Conservation (phyloP, 2,888 invertebrate genomes). For the Geotrupes spiniger region DNA sequence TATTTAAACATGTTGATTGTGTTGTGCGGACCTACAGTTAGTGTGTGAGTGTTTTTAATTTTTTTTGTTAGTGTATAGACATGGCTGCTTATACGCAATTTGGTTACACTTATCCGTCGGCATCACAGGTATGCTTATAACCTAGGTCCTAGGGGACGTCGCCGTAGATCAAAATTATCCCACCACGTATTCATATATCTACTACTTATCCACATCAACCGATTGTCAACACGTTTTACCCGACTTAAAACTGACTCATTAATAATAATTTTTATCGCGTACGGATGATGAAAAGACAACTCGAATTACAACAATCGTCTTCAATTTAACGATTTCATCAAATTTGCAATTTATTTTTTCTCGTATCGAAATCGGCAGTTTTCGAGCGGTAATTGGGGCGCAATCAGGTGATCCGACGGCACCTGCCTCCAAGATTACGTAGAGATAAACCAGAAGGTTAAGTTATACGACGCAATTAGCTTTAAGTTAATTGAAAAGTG, state of each 20-base stretch:
- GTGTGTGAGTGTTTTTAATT: slow-evolving; percentile 32
- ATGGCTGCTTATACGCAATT: slow-evolving; percentile 88
- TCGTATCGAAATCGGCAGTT: too few species aligned
- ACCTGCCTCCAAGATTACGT: slow-evolving; percentile 19
- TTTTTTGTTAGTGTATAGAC: slow-evolving; percentile 13
- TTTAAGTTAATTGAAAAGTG: slow-evolving; percentile 1
- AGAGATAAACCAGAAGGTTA: slow-evolving; percentile 4
- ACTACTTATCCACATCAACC: neutral
- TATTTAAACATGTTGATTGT: slow-evolving; percentile 36
- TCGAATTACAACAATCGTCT: too few species aligned
- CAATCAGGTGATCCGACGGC: slow-evolving; percentile 26
- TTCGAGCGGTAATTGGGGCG: too few species aligned
- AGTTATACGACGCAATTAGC: neutral
- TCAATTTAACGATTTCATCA: too few species aligned
- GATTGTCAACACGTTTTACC: neutral
- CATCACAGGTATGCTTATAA: slow-evolving; percentile 71
- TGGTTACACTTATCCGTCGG: slow-evolving; percentile 89
- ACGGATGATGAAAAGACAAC: too few species aligned
- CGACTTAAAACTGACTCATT: too few species aligned
- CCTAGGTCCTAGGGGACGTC: too few species aligned
- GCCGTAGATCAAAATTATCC: too few species aligned
- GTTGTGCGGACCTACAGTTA: slow-evolving; percentile 35
- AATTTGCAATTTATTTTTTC: too few species aligned
- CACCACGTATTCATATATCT: neutral
- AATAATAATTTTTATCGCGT: too few species aligned